Evolutionary conservation across 1,140 invertebrate genomes (phyloP).

Genomic region (Centruroides vittatus): DNA sequence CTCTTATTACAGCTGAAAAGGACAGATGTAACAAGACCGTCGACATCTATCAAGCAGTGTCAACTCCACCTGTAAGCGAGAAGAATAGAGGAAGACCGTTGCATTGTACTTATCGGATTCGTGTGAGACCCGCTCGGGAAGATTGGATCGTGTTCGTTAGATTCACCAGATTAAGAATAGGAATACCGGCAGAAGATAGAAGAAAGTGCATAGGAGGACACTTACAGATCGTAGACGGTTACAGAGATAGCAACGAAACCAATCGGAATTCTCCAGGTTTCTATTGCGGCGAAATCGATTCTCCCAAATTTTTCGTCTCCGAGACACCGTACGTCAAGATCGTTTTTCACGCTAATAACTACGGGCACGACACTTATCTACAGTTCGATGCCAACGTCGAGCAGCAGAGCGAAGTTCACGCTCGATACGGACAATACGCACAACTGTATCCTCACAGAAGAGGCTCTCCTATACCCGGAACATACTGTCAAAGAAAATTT

Average conservation of each 20-base stretch:
- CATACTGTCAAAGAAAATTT: conserved; percentile 66
- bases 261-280: conserved; percentile 38
- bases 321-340: conserved; percentile 83
- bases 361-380: conserved; percentile 65
- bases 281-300: conserved; percentile 83
- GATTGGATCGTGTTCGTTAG: conserved; percentile 77
- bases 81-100: conserved; percentile 64
- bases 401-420: conserved; percentile 58
- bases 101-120: conserved; percentile 75
- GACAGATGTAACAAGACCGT: conserved; percentile 68
- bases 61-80: conserved; percentile 63
- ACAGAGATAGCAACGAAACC: conserved; percentile 15
- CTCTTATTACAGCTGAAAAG: too few relatives aligned
- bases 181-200: conserved; percentile 11
- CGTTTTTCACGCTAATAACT: conserved; percentile 77
- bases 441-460: conserved; percentile 77
- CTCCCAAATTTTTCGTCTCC: conserved; percentile 82
- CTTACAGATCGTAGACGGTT: conserved; percentile 20
- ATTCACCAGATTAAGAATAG: conserved; percentile 18
- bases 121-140: conserved; percentile 56
- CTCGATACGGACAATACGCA: conserved; percentile 67
- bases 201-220: conserved; percentile 15
- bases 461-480: conserved; percentile 57
- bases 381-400: conserved; percentile 64
- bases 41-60: conserved; percentile 78